Base-by-base conservation (phyloP, 2,888 invertebrate genomes). In the Heliconius sara region DNA sequence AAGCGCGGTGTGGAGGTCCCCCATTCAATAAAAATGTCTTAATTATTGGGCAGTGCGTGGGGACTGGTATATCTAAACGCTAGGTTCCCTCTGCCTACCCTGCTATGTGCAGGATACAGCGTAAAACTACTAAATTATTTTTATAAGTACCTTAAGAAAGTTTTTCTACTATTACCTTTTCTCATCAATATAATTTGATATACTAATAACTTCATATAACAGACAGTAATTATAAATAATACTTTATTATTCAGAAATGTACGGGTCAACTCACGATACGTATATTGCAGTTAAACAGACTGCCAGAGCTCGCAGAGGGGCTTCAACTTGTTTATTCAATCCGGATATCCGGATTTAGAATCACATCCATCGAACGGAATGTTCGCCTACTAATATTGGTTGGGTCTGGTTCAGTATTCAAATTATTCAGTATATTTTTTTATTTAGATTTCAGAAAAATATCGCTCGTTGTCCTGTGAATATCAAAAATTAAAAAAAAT, bases 301-400 rank as follows among this genome's bases (percentile, higher is more conserved):
- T 57, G 34, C 57, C 34, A 68, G 19, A 66, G 77, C 72, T 78
- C 57, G 39, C 66, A 67, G 60, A 73, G 78, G 52, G 72, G 57
- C 57, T 72, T 73, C 52, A 27, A 57, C 74, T 43, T 74, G 74
- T 78, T 74, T 78, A 68, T 78, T 74, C 78, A 74, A 74, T 39
- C 13, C 74, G 74, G 73, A 78, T 74, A 68, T 78, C 73, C 78
- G 74, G 65, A 75, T 65, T 63, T 75, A 65, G 74, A 47, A 63
- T 75, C 43, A 65, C 74, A 75, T 65, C 34, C 74, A 75, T 60
- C 60, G 34, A 60, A 73, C 57, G 22, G 30, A 72, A 30, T 73
- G 34, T 73, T 73, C 60, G 73, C 16, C n/a, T 57, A 57, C 34
- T 73, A 60, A 22, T 34, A 60, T 73, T 60, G 57, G 34, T 73